phyloP scores from a whole-genome alignment of 2,113 vertebrate species.

The Trematomus loennbergii region DNA sequence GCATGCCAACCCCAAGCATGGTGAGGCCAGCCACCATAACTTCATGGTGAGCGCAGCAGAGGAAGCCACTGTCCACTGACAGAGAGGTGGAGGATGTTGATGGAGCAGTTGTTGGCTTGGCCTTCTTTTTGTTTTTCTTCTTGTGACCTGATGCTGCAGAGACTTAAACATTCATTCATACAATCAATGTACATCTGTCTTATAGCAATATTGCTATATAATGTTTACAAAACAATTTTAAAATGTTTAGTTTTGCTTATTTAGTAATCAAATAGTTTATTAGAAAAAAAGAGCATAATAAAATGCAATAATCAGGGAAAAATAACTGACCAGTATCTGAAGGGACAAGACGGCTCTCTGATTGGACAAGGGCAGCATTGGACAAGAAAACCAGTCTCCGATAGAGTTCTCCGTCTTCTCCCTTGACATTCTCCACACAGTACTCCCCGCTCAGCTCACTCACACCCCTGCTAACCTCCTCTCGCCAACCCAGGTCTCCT shows the following conservation, averaged over 20 bases:
- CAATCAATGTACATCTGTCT: background rate
- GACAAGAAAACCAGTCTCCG: constrained; percentile 93
- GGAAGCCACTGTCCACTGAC: constrained; percentile 89
- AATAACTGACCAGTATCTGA: constrained; percentile 66
- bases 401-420: constrained; percentile 88
- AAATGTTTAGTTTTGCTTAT: no score
- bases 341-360: constrained; percentile 87
- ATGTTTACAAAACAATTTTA: no score
- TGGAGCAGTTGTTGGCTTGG: constrained; percentile 53
- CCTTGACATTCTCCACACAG: constrained; percentile 92
- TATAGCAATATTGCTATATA: background rate
- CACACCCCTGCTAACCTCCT: constrained; percentile 82
- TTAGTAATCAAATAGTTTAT: no score
- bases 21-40: constrained; percentile 93
- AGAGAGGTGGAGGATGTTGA: constrained; percentile 36
- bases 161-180: background rate
- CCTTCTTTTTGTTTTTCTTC: constrained; percentile 91
- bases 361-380: constrained; percentile 93
- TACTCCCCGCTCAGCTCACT: constrained; percentile 93
- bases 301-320: background rate
- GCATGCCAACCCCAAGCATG: constrained; percentile 80
- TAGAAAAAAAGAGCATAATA: background rate
- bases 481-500: constrained; percentile 92
- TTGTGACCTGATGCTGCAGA: constrained; percentile 82
- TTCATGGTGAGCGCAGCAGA: constrained; percentile 96